phyloP scores from a whole-genome alignment of 2,888 invertebrate species.

The Nymphalis urticae region DNA sequence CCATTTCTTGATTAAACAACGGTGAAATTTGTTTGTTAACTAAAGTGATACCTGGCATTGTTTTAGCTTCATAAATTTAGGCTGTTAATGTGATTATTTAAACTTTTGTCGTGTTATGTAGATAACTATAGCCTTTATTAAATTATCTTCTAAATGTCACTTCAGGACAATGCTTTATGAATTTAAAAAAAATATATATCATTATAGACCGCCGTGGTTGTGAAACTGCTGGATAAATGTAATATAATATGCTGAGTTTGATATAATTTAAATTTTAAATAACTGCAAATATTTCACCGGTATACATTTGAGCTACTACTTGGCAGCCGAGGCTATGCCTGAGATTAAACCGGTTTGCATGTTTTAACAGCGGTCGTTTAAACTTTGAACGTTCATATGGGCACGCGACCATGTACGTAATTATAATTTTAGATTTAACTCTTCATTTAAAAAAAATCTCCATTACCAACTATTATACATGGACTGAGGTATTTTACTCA shows the following conservation, averaged over 20 bases:
- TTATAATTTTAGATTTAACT: conserved; percentile 35
- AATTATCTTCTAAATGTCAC: no score
- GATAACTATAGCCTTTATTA: no score
- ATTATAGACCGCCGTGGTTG: neutral
- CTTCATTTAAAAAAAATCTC: conserved; percentile 35
- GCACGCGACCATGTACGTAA: conserved; percentile 35
- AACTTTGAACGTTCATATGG: conserved; percentile 35
- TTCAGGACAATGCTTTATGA: no score
- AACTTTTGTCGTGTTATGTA: neutral
- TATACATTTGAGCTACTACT: conserved; percentile 15
- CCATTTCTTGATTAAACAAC: conserved; percentile 3
- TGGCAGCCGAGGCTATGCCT: conserved; percentile 18
- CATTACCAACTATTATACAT: conserved; percentile 21
- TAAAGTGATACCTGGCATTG: neutral
- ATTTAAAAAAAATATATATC: no score
- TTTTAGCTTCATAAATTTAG: neutral
- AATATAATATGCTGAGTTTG: conserved; percentile 6
- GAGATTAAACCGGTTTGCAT: conserved; percentile 31
- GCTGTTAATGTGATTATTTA: neutral
- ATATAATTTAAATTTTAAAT: conserved; percentile 24
- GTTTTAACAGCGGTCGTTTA: conserved; percentile 32
- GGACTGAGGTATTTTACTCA: neutral
- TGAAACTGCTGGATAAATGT: conserved; percentile 4
- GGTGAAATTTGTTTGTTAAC: conserved; percentile 2
- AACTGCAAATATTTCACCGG: conserved; percentile 25